Evolutionary conservation across 2,113 vertebrate species (phyloP).

Genomic region (Phaetusa simplex): DNA sequence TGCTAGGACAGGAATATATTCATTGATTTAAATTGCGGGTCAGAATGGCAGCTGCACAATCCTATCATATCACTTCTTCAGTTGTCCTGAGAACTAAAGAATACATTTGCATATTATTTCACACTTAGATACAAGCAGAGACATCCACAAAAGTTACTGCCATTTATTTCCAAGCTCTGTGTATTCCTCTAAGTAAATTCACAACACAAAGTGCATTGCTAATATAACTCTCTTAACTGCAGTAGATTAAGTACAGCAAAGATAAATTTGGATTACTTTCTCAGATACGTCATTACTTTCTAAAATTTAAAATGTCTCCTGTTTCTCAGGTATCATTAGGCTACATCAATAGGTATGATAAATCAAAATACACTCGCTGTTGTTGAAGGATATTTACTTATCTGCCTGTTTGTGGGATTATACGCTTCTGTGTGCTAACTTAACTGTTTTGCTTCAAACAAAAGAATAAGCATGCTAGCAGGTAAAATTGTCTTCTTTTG

Average conservation of each 20-base stretch:
- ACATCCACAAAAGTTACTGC: conserved; percentile 11
- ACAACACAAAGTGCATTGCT: not conserved
- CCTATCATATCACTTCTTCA: conserved; percentile 1
- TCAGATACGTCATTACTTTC: conserved; percentile 25
- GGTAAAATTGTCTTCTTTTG: not conserved
- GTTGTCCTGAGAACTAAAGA: conserved; percentile 43
- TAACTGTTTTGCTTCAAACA: not conserved
- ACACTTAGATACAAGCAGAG: not conserved
- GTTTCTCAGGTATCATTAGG: conserved; percentile 34
- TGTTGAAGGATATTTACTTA: conserved; percentile 3
- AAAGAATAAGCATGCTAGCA: not conserved
- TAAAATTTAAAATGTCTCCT: conserved; percentile 35
- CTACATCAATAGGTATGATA: conserved; percentile 2
- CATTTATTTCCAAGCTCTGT: not conserved
- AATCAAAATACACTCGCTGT: conserved; percentile 8
- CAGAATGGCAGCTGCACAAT: not conserved
- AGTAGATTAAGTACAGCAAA: not conserved
- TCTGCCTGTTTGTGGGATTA: not conserved
- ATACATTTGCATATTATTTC: conserved; percentile 34
- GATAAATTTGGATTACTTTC: conserved; percentile 20
- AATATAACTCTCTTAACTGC: not conserved
- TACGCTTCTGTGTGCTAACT: not conserved
- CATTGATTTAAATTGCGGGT: not conserved
- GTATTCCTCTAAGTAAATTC: conserved; percentile 4
- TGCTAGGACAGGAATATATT: not conserved